Conservation (phyloP, 1,140 invertebrate genomes). For the Sycophila sp. region DNA sequence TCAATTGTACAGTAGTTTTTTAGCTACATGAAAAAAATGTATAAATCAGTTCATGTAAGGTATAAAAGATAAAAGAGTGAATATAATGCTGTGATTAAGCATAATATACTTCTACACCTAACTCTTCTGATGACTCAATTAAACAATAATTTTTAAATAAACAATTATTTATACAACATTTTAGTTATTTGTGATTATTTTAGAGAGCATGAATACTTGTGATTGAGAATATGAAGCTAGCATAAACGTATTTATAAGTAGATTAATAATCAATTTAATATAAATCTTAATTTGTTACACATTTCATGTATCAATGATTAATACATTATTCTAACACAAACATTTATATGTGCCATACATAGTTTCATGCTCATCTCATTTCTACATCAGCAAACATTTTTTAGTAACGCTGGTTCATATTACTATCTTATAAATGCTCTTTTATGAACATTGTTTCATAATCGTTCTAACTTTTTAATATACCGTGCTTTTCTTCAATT, state of each 20-base stretch:
- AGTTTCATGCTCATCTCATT: conserved; percentile 22
- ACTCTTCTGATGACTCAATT: background rate
- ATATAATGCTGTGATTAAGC: conserved; percentile 37
- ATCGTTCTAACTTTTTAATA: too few relatives aligned
- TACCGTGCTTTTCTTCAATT: too few relatives aligned
- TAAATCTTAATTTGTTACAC: conserved; percentile 17
- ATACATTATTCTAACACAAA: conserved; percentile 30
- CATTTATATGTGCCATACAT: conserved; percentile 33
- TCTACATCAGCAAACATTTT: background rate
- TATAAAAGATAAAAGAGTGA: background rate
- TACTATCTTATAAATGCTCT: conserved; percentile 97
- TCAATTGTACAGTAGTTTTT: conserved; percentile 34
- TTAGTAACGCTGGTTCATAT: conserved; percentile 76
- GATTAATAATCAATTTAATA: too few relatives aligned
- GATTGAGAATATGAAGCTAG: conserved; percentile 25
- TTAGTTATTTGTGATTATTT: conserved; percentile 3
- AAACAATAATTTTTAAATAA: background rate
- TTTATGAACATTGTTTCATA: conserved; percentile 72
- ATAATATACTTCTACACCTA: conserved; percentile 31
- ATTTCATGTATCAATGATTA: conserved; percentile 24
- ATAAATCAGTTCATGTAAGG: background rate
- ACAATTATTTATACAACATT: background rate
- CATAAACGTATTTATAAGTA: conserved; percentile 26
- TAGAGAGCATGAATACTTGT: conserved; percentile 2
- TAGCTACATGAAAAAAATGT: conserved; percentile 23